Conservation (phyloP, 2,113 vertebrate genomes). For the Pomatorhinus ruficollis region DNA sequence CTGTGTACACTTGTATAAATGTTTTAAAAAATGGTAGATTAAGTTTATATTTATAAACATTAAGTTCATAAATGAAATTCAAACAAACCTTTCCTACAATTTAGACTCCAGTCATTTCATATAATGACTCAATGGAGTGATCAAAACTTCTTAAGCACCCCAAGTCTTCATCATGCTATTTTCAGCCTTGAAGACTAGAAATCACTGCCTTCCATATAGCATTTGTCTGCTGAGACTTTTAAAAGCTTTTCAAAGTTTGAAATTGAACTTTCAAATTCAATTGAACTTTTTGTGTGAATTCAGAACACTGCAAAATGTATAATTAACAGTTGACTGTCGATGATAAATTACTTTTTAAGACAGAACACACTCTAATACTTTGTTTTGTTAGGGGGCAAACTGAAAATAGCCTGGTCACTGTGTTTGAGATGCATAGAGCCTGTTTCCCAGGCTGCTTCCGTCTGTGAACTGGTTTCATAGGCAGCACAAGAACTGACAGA, state of each 20-base stretch:
- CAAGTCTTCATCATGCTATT: background rate
- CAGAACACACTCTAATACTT: background rate
- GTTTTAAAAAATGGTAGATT: background rate
- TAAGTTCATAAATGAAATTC: background rate
- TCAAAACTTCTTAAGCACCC: background rate
- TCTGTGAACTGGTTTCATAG: background rate
- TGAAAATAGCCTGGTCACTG: background rate
- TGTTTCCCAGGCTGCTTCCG: background rate
- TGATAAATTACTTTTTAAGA: background rate
- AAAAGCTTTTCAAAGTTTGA: background rate
- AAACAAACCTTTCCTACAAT: background rate
- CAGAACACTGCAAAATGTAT: background rate
- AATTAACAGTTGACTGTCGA: background rate
- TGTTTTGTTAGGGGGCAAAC: background rate
- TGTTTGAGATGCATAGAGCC: background rate
- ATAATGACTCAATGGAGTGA: background rate
- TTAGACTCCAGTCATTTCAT: background rate
- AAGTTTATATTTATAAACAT: background rate
- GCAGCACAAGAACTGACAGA: fast-evolving
- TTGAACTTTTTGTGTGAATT: background rate
- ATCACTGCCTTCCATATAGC: background rate
- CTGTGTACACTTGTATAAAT: background rate
- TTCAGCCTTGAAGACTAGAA: background rate
- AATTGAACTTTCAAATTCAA: background rate
- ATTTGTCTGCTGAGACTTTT: background rate